Percentiles rank a stretch among this genome's conserved stretches.
phyloP scores from a whole-genome alignment of 2,797 vertebrate genomes.

The Channallabes apus region DNA sequence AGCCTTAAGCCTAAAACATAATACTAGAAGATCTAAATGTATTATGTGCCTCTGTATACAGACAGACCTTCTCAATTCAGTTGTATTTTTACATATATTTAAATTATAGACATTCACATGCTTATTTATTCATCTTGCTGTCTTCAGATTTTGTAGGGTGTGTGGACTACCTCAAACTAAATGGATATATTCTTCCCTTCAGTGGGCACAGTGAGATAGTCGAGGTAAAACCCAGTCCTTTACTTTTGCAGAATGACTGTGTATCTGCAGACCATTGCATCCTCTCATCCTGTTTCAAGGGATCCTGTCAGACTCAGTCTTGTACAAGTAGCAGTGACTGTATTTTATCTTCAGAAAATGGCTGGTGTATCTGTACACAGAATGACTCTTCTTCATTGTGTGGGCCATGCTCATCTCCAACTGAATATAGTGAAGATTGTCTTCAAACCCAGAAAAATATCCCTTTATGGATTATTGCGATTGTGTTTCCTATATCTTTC shows the following conservation, averaged over 20 bases:
- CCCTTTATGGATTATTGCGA: conserved; percentile 68
- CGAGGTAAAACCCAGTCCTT: conserved; percentile 62
- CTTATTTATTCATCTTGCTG: background rate
- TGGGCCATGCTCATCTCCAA: conserved; percentile 61
- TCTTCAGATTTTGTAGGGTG: conserved; percentile 75
- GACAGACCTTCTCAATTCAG: background rate
- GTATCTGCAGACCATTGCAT: conserved; percentile 60
- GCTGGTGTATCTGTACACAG: conserved; percentile 69
- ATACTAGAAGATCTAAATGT: background rate
- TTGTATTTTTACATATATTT: background rate
- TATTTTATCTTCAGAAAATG: conserved; percentile 49
- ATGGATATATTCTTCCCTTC: conserved; percentile 64
- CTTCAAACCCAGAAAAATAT: conserved; percentile 22
- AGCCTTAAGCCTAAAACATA: background rate
- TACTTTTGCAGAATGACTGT: conserved; percentile 65
- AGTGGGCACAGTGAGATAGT: conserved; percentile 64
- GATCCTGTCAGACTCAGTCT: conserved; percentile 57
- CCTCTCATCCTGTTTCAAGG: conserved; percentile 57
- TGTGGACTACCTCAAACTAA: conserved; percentile 70
- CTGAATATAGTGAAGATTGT: conserved; percentile 54
- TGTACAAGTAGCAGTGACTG: conserved; percentile 60
- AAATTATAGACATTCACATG: background rate
- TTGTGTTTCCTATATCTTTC: conserved; percentile 60
- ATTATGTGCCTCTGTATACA: background rate
- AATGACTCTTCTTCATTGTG: conserved; percentile 65